Conservation (phyloP, 2,888 invertebrate genomes). For the Caradrina clavipalpis region DNA sequence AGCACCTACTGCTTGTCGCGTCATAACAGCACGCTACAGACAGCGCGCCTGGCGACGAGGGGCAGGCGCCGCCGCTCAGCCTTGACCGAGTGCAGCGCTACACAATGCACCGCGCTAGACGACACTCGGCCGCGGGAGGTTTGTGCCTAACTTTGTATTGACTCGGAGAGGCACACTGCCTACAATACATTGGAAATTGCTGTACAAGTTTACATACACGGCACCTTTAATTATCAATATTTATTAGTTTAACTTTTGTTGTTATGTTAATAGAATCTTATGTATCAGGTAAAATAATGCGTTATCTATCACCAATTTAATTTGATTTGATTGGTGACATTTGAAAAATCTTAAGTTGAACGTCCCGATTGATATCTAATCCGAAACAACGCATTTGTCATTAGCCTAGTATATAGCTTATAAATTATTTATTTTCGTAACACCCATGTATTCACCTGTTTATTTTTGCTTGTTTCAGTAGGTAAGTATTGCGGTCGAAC, state of each 20-base stretch:
- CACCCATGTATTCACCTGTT: neutral
- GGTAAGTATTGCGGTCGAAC: conserved; percentile 1
- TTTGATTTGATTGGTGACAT: no score
- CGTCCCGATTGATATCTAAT: no score
- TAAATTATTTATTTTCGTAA: neutral
- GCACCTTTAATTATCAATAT: no score
- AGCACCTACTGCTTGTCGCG: neutral
- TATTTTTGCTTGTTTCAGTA: conserved; percentile 1
- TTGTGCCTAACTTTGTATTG: conserved; percentile 16
- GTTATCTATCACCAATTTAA: no score
- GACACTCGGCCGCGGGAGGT: rapidly evolving
- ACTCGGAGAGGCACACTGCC: conserved; percentile 4
- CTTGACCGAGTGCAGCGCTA: conserved; percentile 64
- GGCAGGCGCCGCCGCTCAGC: conserved; percentile 50
- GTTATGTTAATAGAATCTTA: no score
- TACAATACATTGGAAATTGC: neutral
- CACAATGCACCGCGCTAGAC: conserved; percentile 25
- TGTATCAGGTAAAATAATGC: no score
- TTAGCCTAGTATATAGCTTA: neutral
- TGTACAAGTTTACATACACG: no score
- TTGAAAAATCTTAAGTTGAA: no score
- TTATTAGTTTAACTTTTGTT: no score
- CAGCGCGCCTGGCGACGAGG: conserved; percentile 30
- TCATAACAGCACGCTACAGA: conserved; percentile 3
- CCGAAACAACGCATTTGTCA: no score